Evolutionary conservation across 2,797 vertebrate genomes (phyloP), one percentile per base, ranked within the genome.

Genomic region (Microtus californicus): DNA sequence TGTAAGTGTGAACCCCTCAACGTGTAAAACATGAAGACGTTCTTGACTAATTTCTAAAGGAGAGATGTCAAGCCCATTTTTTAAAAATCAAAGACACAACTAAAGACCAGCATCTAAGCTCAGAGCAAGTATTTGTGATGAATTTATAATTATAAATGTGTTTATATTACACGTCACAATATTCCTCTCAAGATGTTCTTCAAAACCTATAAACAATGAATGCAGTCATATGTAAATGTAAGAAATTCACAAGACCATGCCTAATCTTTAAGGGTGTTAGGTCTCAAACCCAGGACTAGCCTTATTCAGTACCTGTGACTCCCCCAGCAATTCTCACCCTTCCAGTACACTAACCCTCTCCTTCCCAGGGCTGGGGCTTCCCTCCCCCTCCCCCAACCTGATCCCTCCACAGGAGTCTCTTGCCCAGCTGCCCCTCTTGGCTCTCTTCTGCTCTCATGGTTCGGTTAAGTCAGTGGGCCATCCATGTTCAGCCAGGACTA

Each of bases 141-240:
- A 65, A 45, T 45, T 65, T 45, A 83, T 21, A 65, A 83, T 63
- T 63, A 63, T 43, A 27, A 61, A 45, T 82, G 27, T 40, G 31
- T 63, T 82, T 76, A 34, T 15, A 43, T 15, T 79, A 61, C 94
- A 78, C 74, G 34, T 54, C 82, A 61, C 43, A 80, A 34, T 56
- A 87, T 90, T 93, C 92, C 89, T 95, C 81, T 95, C 43, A 56
- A 59, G 40, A 1, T 92, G 86, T 93, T 80, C 40, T 90, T 69
- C 48, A 88, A 91, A 94, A 31, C 23, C 80, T 17, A 17, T 74
- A 95, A 81, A 94, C 45, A 93, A 34, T 51, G 13, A 87, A n/a
- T 23, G 76, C n/a, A 80, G n/a, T 82, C 86, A 82, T 83, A 91
- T 48, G 63, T 51, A 69, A 69, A 37, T 65, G 13, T 69, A 82